Percentiles rank a stretch among this genome's conserved stretches.
phyloP scores from a whole-genome alignment of 2,888 invertebrate species.

The Andricus curvator region DNA sequence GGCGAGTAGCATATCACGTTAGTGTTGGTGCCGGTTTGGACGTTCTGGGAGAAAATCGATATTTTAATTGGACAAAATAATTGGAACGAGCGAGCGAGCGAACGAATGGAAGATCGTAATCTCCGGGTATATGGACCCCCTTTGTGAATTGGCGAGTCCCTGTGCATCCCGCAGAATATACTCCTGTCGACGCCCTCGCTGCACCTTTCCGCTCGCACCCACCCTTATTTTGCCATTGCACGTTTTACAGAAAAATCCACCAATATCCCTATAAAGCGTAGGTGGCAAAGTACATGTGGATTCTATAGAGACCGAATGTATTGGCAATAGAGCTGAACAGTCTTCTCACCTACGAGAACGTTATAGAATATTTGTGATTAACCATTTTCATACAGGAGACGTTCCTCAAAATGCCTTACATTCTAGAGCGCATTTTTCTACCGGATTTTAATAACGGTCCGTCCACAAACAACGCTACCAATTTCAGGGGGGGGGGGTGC shows the following conservation, averaged over 20 bases:
- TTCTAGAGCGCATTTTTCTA: not conserved
- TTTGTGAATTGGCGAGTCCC: constrained; percentile 67
- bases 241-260: constrained; percentile 43
- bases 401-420: not conserved
- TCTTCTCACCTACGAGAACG: not conserved
- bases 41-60: constrained; percentile 73
- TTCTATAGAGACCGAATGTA: not conserved
- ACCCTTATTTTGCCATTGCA: constrained; percentile 39
- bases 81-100: constrained; percentile 72
- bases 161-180: constrained; percentile 57
- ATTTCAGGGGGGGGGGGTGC: too few species aligned
- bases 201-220: constrained; percentile 28
- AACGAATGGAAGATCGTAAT: constrained; percentile 77
- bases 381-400: not conserved
- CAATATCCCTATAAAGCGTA: not conserved
- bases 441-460: too few species aligned
- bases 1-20: constrained; percentile 79
- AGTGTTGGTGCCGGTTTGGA: constrained; percentile 77
- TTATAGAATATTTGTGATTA: not conserved
- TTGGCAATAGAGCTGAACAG: not conserved
- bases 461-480: too few species aligned
- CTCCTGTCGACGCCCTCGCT: constrained; percentile 42
- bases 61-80: constrained; percentile 79
- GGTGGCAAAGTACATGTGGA: not conserved
- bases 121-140: constrained; percentile 63